Evolutionary conservation across 2,113 vertebrate genomes (phyloP), one percentile per base, ranked within the genome.

Genomic region (Delphinapterus leucas): DNA sequence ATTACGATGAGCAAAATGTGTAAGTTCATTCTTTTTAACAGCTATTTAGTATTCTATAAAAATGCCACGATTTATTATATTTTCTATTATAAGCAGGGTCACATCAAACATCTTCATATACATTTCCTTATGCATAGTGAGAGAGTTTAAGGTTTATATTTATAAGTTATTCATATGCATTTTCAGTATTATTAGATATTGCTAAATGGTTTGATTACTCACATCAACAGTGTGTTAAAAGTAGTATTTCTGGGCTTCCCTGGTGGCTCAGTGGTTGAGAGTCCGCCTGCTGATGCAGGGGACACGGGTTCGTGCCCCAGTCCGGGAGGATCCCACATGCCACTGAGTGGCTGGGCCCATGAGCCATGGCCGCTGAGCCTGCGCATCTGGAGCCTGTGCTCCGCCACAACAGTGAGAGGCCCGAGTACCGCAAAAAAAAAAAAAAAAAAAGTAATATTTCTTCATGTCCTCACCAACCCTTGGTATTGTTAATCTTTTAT

Each of bases 161-260:
- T 76, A 53, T 11, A 76, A 82, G 18, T 83, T 93, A 47, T 47
- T 87, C 33, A 31, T 65, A 31, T 33, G 58, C 65, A 53, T 73
- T 96, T 93, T 89, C n/a, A 53, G 36, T 33, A 61, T 77, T 86
- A 38, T 90, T 92, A 96, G 65, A 38, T 88, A 63, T 36, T 95
- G 15, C 25, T 77, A 83, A 80, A 73, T 94, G 92, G 9, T 83
- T 76, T 38, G 31, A 13, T 80, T 88, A 47, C 53, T 84, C 5
- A 55, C 3, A 44, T 70, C 44, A 88, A 49, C 20, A 79, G 61
- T 63, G 1, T 71, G 15, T 83, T 87, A 82, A 87, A 82, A 25
- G 70, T 65, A 77, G 6, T 88, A 0, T 92, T 68, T 95, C n/a
- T 76, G 44, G 44, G 44, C 44, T 47, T 10, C 44, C 44, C 44